These are phyloP conservation scores for Tylochromis polylepis DNA, from an alignment of 2,113 vertebrate genomes.

Conservation along the genomic window DNA sequence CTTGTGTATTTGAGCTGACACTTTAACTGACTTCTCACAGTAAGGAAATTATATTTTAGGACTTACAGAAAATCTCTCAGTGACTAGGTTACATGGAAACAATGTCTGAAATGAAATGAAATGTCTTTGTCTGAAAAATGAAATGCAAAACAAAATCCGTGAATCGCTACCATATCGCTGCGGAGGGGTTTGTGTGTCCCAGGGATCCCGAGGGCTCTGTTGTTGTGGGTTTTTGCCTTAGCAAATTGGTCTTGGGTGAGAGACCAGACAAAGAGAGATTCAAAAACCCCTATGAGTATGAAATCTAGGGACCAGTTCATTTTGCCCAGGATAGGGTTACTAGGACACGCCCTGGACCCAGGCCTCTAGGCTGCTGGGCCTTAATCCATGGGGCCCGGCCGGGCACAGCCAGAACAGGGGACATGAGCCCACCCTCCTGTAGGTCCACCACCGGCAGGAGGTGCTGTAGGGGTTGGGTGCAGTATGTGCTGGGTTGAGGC, in stretches of 20 bases:
- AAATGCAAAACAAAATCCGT: background rate
- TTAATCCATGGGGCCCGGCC: rapidly evolving
- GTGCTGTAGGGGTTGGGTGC: background rate
- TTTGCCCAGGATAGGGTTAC: background rate
- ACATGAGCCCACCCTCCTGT: background rate
- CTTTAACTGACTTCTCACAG: background rate
- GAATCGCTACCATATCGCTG: rapidly evolving
- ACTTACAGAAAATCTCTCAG: background rate
- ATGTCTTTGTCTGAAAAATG: rapidly evolving
- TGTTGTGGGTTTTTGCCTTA: background rate
- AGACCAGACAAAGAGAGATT: background rate
- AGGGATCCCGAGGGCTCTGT: rapidly evolving
- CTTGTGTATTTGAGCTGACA: background rate
- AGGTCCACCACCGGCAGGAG: background rate
- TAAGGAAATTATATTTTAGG: rapidly evolving
- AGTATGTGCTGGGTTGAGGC: background rate
- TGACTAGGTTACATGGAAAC: background rate
- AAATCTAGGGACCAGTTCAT: background rate
- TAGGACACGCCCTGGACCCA: rapidly evolving
- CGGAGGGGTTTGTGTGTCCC: background rate
- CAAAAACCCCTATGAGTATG: background rate
- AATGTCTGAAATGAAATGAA: background rate
- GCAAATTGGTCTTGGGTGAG: background rate
- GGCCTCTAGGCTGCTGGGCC: background rate
- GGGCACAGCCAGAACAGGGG: rapidly evolving